Base-by-base conservation (phyloP, 2,113 vertebrate species). In the Turdus rufiventris region DNA sequence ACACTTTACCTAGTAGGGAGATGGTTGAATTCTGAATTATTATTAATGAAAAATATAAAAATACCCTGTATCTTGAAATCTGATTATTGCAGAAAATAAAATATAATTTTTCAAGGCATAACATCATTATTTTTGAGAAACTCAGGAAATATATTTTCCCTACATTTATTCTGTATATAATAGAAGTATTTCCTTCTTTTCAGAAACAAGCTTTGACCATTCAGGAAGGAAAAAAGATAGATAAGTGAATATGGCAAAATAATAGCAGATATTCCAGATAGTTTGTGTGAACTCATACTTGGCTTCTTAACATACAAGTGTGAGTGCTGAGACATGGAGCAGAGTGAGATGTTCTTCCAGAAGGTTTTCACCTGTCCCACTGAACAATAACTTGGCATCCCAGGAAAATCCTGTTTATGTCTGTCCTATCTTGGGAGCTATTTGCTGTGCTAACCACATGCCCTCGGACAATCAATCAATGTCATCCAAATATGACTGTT, bases 361-460 rank as follows among this genome's bases (percentile, higher is more conserved):
- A n/a, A 29, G 14, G 4, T 48, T 80, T 77, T 36, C 21, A 16
- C 25, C 18, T 62, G 36, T 33, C 74, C 36, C 50, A 58, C 36
- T 36, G 14, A 42, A 53, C 2, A 14, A 25, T 21, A 31, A 48
- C 0, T 0, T 17, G 38, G 25, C 21, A 72, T 4, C 7, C 47
- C n/a, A 77, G 23, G 10, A 53, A 23, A 61, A 57, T 77, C 10
- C 17, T 62, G 0, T 20, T 56, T 33, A 3, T 34, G 34, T 20
- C 18, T 10, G 3, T 9, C 29, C 24, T 73, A 3, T 7, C 18
- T 18, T 34, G 70, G 40, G 36, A 86, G 34, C 5, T 24, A 4
- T 26, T 82, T 89, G 23, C 43, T 31, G 31, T 21, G 25, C 51
- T 43, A 20, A n/a, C 11, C 5, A 1, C 38, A 11, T 13, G 20